Percentiles rank a stretch among this genome's conserved stretches.
Conservation (phyloP, 2,888 invertebrate genomes). For the Scrobipalpa costella region DNA sequence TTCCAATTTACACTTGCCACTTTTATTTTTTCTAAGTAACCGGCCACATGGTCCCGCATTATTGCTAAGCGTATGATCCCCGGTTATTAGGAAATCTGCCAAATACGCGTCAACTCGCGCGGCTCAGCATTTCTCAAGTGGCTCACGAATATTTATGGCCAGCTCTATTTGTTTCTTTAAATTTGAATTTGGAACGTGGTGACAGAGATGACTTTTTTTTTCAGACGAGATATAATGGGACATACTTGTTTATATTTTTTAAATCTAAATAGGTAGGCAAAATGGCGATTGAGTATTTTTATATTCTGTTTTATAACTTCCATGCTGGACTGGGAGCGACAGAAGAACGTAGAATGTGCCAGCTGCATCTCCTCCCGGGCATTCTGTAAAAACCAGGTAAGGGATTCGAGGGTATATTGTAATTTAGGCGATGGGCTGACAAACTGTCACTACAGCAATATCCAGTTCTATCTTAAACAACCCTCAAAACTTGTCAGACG, state of each 20-base stretch:
- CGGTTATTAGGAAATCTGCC: slow-evolving; percentile 55
- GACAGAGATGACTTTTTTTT: slow-evolving; percentile 3
- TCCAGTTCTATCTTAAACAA: too few species aligned
- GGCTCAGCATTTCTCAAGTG: slow-evolving; percentile 47
- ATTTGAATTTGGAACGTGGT: slow-evolving; percentile 45
- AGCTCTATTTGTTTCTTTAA: slow-evolving; percentile 53
- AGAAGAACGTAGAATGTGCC: too few species aligned
- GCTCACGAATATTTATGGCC: slow-evolving; percentile 48
- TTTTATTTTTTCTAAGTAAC: slow-evolving; percentile 23
- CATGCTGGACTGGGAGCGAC: too few species aligned
- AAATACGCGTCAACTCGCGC: slow-evolving; percentile 55
- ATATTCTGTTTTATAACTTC: too few species aligned
- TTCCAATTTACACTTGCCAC: background rate
- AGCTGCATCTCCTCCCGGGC: too few species aligned
- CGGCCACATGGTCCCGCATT: slow-evolving; percentile 59
- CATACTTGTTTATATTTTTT: background rate
- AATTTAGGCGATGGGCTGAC: too few species aligned
- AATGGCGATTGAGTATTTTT: too few species aligned
- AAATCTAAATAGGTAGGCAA: background rate
- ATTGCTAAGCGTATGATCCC: slow-evolving; percentile 54
- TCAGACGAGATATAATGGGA: background rate
- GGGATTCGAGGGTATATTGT: too few species aligned
- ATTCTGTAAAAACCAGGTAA: too few species aligned
- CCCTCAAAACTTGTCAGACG: too few species aligned
- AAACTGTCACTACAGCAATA: too few species aligned